phyloP scores from a whole-genome alignment of 2,113 vertebrate species.

The Oceanodroma tethys region DNA sequence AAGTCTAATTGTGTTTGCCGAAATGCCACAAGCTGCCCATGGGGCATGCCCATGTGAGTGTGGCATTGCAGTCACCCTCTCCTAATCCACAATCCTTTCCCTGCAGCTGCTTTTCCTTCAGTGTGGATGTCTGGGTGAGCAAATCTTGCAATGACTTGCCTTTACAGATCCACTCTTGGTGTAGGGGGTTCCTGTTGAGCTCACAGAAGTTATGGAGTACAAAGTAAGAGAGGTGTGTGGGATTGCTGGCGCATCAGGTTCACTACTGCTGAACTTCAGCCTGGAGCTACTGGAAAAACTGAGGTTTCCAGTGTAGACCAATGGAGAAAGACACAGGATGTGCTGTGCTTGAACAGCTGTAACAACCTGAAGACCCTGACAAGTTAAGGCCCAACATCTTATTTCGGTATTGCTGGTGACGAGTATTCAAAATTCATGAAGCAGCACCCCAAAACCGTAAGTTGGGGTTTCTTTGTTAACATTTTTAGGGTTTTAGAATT shows the following conservation, averaged over 20 bases:
- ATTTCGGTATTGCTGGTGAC: background rate
- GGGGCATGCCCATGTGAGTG: accelerated
- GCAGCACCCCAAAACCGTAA: background rate
- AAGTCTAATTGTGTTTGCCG: background rate
- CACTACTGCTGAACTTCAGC: background rate
- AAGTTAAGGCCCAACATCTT: background rate
- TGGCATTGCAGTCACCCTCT: background rate
- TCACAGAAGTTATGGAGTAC: background rate
- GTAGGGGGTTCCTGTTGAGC: background rate
- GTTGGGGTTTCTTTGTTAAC: background rate
- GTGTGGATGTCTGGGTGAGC: background rate
- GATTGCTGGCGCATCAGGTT: background rate
- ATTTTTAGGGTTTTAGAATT: background rate
- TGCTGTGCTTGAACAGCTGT: background rate
- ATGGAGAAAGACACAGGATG: background rate
- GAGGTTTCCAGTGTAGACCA: background rate
- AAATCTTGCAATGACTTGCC: background rate
- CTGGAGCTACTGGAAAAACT: background rate
- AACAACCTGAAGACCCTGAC: background rate
- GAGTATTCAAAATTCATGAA: background rate
- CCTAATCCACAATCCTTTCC: background rate
- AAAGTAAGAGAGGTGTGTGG: background rate
- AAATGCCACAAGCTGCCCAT: background rate
- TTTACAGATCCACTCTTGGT: background rate
- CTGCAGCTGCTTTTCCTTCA: background rate